A percentile compares a stretch with the other conserved stretches of the same genome.
Conservation (phyloP, 2,888 invertebrate genomes). For the Apoda limacodes region DNA sequence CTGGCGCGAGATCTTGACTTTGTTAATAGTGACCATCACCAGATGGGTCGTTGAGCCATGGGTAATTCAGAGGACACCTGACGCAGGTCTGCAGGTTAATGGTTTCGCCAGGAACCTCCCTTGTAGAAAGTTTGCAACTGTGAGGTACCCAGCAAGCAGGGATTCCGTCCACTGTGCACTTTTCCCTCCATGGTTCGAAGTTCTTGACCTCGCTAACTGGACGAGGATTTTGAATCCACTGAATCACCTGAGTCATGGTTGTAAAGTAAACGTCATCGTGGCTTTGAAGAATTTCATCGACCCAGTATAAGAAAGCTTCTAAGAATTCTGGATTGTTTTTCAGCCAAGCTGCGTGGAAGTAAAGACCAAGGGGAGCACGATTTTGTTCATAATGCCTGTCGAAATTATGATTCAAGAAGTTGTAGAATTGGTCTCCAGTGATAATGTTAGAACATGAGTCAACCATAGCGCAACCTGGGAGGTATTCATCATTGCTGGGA, state of each 20-base stretch:
- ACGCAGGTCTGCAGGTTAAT: constrained; percentile 94
- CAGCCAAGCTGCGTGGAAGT: constrained; percentile 95
- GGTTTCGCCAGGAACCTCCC: constrained; percentile 94
- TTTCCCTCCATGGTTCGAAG: constrained; percentile 95
- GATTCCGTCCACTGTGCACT: constrained; percentile 87
- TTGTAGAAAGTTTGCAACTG: constrained; percentile 90
- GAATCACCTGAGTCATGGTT: constrained; percentile 96
- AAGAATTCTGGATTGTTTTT: constrained; percentile 93
- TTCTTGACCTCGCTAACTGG: constrained; percentile 87
- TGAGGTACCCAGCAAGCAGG: constrained; percentile 91
- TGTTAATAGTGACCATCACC: constrained; percentile 87
- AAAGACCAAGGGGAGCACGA: constrained; percentile 88
- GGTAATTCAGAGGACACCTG: constrained; percentile 94
- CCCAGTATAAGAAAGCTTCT: constrained; percentile 93
- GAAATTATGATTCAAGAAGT: constrained; percentile 94
- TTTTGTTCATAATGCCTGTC: constrained; percentile 93
- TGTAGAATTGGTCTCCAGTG: constrained; percentile 93
- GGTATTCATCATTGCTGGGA: constrained; percentile 87
- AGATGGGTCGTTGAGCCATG: constrained; percentile 93
- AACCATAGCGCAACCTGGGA: constrained; percentile 94
- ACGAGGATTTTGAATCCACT: constrained; percentile 94
- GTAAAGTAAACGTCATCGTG: constrained; percentile 95
- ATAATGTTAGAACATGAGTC: constrained; percentile 95
- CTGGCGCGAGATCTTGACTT: constrained; percentile 56
- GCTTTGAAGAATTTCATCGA: constrained; percentile 86